Evolutionary conservation across 2,888 invertebrate genomes (phyloP), one percentile per base, ranked within the genome.

Genomic region (Teinopalpus imperialis): DNA sequence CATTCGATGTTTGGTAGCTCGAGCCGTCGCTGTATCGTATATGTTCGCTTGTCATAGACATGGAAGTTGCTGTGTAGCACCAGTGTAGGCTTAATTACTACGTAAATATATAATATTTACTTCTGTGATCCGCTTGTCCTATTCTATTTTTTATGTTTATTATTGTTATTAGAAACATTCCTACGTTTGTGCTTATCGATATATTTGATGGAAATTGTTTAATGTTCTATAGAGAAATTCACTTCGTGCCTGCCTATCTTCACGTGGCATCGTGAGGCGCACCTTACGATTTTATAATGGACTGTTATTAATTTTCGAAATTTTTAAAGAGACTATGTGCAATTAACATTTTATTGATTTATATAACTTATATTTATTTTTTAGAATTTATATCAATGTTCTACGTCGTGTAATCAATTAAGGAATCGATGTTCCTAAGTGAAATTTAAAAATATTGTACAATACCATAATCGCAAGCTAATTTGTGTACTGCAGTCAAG

Each of bases 341-440:
- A 87, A 87, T 86, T 78, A 77, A 76, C 72, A 69, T 71, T 77
- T 76, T 82, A 83, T 83, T 86, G 85, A 83, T 81, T 83, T 76
- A 73, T 79, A 81, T 74, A 61, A 82, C 83, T 82, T 85, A 78
- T 83, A 85, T 86, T 85, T 85, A 81, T 85, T 85, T 77, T 78
- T 80, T 81, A 83, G 81, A 76, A 73, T 74, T 66, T 76, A 75
- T 81, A 82, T 81, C 68, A 64, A 67, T 66, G 66, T 70, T 73
- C 61, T 72, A 75, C 74, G 65, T 75, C 64, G 63, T 66, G 59
- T 64, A 59, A 62, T n/a, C 61, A 71, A 72, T 68, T 62, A 69
- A 68, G 82, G 81, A 82, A 74, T 82, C 74, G 62, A 81, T 80
- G 86, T 86, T 87, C 86, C 85, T 87, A 83, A 66, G 70, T 70